Base-by-base conservation (phyloP, 2,797 vertebrate genomes). In the Siniperca scherzeri region DNA sequence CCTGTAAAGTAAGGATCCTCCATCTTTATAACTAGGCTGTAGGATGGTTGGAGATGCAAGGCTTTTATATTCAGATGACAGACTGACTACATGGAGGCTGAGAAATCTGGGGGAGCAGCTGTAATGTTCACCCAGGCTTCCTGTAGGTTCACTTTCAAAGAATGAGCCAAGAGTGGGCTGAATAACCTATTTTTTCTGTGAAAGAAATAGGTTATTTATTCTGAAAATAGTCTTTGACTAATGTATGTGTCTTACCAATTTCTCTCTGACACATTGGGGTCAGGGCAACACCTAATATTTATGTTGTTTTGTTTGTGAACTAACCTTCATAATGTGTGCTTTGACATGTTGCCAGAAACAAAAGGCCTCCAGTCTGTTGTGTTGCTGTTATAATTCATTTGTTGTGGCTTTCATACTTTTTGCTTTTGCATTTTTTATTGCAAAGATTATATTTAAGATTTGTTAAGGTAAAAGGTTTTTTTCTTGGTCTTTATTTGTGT, bases 1-100 rank as follows among this genome's bases (percentile, higher is more conserved):
- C 98, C 99, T 96, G 98, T 99, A 95, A 99, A 99, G 99, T 99
- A 99, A 99, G 98, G 94, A 97, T 95, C 94, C 77, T 95, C 96
- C 90, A 94, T 97, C 96, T 98, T 95, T 96, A 19, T 84, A 78
- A 67, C 84, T 78, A 64, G 81, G 73, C 83, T 90, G 73, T 81
- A 80, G 89, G 83, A 87, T 90, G 90, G 78, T 85, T 85, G 86
- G 75, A 88, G 89, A 90, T 85, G 80, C 83, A 44, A 74, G 73
- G 82, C 85, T 90, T 92, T 94, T 88, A 83, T 88, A 74, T 81
- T 83, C 87, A 87, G 75, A 88, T 73, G 87, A 86, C 86, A 85
- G 85, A 84, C 76, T 74, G 68, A 88, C 84, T 85, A 74, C 70
- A 76, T 78, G 90, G 87, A 91, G 86, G 88, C 88, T 86, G 90